These are phyloP conservation scores for Trochalopteron elliotii DNA, from an alignment of 2,113 vertebrate species.

Conservation along the genomic window DNA sequence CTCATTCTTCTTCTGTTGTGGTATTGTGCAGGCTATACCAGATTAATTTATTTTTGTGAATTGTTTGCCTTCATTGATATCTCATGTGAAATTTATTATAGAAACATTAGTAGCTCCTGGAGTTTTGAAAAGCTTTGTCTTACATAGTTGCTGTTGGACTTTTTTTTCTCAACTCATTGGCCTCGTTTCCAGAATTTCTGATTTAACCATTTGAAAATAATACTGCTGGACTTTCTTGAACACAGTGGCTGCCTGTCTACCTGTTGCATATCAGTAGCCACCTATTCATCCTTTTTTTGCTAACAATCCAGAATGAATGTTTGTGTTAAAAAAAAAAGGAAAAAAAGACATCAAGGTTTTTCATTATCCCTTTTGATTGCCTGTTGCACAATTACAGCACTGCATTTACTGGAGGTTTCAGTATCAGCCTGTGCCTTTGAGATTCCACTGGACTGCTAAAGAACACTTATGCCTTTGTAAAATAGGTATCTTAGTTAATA, in stretches of 20 bases:
- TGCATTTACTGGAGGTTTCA: not conserved
- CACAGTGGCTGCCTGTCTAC: not conserved
- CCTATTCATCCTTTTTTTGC: not conserved
- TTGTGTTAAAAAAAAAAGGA: not conserved
- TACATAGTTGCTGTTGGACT: not conserved
- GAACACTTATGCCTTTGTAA: not conserved
- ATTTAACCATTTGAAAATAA: not conserved
- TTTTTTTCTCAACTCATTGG: not conserved
- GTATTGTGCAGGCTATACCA: not conserved
- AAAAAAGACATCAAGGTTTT: not conserved
- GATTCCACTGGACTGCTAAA: not conserved
- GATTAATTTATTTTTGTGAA: not conserved
- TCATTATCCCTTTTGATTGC: not conserved
- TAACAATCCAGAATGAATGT: not conserved
- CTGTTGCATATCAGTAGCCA: not conserved
- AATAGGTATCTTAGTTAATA: not conserved
- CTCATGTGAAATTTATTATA: not conserved
- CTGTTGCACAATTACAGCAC: not conserved
- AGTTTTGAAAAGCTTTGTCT: not conserved
- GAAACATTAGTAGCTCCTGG: not conserved
- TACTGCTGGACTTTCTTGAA: not conserved
- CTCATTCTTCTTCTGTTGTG: not conserved
- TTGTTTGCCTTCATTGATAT: not conserved
- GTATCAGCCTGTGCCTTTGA: not conserved
- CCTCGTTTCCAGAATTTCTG: not conserved